These are phyloP conservation scores for Tyrannus savana DNA, from an alignment of 2,113 vertebrate genomes.

Conservation along the genomic window DNA sequence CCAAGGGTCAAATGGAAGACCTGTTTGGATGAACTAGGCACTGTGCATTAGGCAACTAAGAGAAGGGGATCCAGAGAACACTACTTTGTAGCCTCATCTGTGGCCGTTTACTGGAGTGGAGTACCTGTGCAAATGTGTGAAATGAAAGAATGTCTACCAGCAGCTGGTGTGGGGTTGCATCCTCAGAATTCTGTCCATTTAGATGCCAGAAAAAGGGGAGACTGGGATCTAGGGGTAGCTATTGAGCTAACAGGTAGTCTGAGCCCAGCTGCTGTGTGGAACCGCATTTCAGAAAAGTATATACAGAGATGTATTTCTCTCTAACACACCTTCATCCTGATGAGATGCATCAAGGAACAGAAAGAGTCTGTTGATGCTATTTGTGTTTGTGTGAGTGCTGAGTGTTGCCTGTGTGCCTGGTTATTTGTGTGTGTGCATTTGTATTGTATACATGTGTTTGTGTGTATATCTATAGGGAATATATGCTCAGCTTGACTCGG, in stretches of 20 bases:
- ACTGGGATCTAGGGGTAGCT: not conserved
- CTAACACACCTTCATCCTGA: not conserved
- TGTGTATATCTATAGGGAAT: rapidly evolving
- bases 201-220: not conserved
- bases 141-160: not conserved
- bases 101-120: not conserved
- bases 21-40: not conserved
- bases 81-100: not conserved
- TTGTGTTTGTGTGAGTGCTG: not conserved
- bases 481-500: rapidly evolving
- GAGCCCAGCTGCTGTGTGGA: not conserved
- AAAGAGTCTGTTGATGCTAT: not conserved
- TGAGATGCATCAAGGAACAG: not conserved
- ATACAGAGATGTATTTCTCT: not conserved
- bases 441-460: not conserved
- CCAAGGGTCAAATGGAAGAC: not conserved
- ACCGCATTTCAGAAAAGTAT: not conserved
- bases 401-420: not conserved
- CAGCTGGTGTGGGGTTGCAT: not conserved
- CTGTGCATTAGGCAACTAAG: not conserved
- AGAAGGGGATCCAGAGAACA: not conserved
- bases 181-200: not conserved
- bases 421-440: not conserved
- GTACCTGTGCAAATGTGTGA: rapidly evolving
- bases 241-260: not conserved